A percentile compares a stretch with the other conserved stretches of the same genome.
These are phyloP conservation scores for Oxyura jamaicensis DNA, from an alignment of 2,113 vertebrate genomes.

Conservation along the genomic window DNA sequence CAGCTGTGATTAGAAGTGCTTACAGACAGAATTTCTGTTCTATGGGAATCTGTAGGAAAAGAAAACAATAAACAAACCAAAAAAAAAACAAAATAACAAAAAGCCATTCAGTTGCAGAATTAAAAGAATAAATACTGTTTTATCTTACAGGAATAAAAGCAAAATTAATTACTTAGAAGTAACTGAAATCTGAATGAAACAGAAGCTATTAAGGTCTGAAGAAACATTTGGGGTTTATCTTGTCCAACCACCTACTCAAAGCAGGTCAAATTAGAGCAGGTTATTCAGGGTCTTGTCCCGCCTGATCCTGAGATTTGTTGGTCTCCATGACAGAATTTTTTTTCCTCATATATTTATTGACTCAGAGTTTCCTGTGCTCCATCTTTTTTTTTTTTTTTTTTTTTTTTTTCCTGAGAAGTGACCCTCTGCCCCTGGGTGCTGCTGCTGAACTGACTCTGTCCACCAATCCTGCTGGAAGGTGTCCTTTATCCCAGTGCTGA, in stretches of 20 bases:
- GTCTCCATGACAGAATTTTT: neutral
- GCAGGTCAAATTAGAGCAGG: neutral
- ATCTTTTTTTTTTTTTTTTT: neutral
- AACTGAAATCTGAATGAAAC: neutral
- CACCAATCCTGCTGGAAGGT: neutral
- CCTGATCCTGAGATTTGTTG: neutral
- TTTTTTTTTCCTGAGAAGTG: neutral
- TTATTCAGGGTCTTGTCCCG: neutral
- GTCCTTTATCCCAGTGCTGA: neutral
- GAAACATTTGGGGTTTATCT: neutral
- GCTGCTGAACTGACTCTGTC: neutral
- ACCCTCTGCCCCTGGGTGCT: neutral
- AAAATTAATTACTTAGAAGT: neutral
- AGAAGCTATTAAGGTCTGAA: neutral
- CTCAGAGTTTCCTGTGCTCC: neutral
- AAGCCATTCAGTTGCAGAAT: accelerated
- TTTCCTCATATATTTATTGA: neutral
- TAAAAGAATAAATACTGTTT: neutral
- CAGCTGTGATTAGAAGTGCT: neutral
- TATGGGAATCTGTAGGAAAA: neutral
- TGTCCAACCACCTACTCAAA: too few relatives aligned
- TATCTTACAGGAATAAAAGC: neutral
- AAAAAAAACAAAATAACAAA: neutral
- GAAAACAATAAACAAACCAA: too few relatives aligned
- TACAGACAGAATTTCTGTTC: neutral